These are phyloP conservation scores for Yoshiicerus persimilis DNA, from an alignment of 1,140 invertebrate genomes.

Conservation along the genomic window DNA sequence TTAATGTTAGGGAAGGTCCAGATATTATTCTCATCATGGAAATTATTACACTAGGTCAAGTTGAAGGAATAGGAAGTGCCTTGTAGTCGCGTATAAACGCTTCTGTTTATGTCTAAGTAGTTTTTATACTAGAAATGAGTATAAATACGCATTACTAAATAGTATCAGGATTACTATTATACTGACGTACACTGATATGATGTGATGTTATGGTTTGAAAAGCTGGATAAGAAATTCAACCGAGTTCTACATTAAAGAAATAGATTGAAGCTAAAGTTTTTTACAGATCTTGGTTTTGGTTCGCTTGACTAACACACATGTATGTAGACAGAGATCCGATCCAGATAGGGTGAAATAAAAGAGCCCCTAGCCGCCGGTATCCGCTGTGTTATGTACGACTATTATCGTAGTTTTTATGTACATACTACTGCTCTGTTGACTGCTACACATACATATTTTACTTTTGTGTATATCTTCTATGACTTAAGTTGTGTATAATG, in stretches of 20 bases:
- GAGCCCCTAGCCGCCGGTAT: neutral
- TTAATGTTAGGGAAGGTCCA: neutral
- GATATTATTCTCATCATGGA: neutral
- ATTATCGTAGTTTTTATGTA: neutral
- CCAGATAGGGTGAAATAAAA: neutral
- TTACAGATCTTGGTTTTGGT: neutral
- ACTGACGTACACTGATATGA: neutral
- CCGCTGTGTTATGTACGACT: neutral
- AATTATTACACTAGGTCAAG: neutral
- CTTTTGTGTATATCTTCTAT: neutral
- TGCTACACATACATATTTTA: constrained; percentile 14
- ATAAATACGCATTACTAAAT: too few relatives aligned
- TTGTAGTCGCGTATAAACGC: neutral
- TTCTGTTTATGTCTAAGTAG: neutral
- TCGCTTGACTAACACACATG: neutral
- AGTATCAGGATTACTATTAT: too few relatives aligned
- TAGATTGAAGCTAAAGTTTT: neutral
- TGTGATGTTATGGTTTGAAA: neutral
- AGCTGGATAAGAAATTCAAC: neutral
- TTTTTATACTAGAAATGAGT: too few relatives aligned
- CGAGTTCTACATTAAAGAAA: neutral
- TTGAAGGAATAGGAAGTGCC: neutral
- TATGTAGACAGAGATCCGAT: neutral
- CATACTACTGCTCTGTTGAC: neutral
- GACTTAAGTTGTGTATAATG: neutral